Conservation (phyloP, 2,888 invertebrate genomes). For the Drosophila suboccidentalis region DNA sequence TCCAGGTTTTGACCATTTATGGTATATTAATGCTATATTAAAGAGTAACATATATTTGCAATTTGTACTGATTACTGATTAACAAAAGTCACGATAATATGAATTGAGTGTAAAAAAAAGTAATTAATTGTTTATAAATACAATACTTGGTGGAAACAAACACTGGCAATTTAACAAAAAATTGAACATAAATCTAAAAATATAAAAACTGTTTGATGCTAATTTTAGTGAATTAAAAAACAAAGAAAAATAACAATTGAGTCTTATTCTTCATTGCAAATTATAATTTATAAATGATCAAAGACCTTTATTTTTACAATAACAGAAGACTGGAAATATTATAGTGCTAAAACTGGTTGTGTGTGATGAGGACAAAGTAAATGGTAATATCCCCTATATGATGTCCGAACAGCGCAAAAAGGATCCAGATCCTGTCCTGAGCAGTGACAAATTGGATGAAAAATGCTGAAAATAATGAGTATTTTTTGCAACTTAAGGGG, state of each 20-base stretch:
- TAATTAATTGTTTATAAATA: constrained; percentile 39
- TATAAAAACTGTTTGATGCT: constrained; percentile 62
- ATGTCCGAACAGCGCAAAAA: no score
- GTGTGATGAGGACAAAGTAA: no score
- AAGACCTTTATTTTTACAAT: no score
- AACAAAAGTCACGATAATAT: constrained; percentile 61
- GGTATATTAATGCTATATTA: constrained; percentile 50
- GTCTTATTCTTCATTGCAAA: not conserved
- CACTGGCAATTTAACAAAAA: constrained; percentile 44
- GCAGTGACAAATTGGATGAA: not conserved
- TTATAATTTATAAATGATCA: no score
- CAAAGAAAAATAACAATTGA: constrained; percentile 10
- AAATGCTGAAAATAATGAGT: not conserved
- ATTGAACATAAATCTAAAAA: constrained; percentile 25
- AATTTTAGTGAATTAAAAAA: constrained; percentile 70
- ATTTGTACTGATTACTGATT: constrained; percentile 83
- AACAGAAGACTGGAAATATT: no score
- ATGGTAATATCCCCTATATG: no score
- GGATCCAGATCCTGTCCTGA: no score
- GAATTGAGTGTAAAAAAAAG: constrained; percentile 42
- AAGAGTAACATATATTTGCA: constrained; percentile 59
- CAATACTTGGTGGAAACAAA: constrained; percentile 35
- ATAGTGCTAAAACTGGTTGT: no score
- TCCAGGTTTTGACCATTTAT: constrained; percentile 44
- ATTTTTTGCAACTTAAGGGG: no score